Evolutionary conservation across 2,888 invertebrate genomes (phyloP).

Genomic region (Micropterix aruncella): DNA sequence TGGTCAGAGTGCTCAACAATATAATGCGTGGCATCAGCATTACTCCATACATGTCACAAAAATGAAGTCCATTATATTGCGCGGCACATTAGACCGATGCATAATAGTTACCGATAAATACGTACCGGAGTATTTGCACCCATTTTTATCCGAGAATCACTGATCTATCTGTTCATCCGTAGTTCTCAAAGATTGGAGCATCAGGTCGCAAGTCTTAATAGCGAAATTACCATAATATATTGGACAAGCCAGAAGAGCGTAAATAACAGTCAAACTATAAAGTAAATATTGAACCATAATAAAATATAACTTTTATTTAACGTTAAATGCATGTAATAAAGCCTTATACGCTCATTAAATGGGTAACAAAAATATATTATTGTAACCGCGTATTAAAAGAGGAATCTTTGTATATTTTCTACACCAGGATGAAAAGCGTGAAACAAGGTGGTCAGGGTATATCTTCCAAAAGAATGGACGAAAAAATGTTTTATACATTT

Average conservation of each 20-base stretch:
- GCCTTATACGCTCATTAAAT: background rate
- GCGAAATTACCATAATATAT: background rate
- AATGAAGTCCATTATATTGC: too few species aligned
- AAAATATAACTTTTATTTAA: background rate
- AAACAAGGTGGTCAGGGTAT: conserved; percentile 9
- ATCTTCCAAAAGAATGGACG: conserved; percentile 8
- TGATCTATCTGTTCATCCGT: too few species aligned
- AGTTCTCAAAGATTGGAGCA: too few species aligned
- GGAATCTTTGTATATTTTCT: conserved; percentile 4
- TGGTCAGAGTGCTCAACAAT: too few species aligned
- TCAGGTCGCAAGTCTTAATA: too few species aligned
- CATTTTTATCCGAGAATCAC: too few species aligned
- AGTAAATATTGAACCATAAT: background rate
- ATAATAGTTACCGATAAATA: too few species aligned
- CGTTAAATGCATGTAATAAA: background rate
- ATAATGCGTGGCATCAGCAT: too few species aligned
- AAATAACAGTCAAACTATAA: background rate
- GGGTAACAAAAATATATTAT: background rate
- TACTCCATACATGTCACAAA: too few species aligned
- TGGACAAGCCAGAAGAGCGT: background rate
- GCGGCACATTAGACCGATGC: too few species aligned
- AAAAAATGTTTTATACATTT: conserved; percentile 11
- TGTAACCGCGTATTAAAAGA: background rate
- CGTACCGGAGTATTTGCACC: too few species aligned
- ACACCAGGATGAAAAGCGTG: conserved; percentile 2